Evolutionary conservation across 2,888 invertebrate genomes (phyloP).

Genomic region (Xanthorhoe designata): DNA sequence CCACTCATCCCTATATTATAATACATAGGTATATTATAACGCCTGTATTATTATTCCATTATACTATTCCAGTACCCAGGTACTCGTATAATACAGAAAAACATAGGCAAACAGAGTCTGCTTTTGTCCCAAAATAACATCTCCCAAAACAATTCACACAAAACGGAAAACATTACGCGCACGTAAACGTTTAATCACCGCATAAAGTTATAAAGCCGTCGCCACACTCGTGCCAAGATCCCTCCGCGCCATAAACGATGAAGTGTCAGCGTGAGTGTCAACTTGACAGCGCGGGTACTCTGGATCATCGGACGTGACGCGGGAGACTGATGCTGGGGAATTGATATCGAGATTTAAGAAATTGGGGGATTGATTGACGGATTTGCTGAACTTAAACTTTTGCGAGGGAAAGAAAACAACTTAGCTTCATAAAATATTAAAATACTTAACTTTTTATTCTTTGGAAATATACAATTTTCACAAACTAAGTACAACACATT

Average conservation of each 20-base stretch:
- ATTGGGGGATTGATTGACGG: conserved; percentile 14
- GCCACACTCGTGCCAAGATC: conserved; percentile 29
- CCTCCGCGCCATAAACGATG: conserved; percentile 33
- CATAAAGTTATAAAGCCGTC: conserved; percentile 33
- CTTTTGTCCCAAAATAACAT: background rate
- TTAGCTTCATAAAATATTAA: background rate
- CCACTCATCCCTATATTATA: no score
- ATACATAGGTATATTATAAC: no score
- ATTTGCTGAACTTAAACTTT: conserved; percentile 12
- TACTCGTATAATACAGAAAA: no score
- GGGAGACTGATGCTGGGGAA: conserved; percentile 32
- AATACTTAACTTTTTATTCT: no score
- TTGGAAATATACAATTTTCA: no score
- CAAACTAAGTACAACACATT: no score
- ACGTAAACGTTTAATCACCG: conserved; percentile 27
- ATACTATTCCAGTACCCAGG: no score
- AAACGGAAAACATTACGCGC: conserved; percentile 21
- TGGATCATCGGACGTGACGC: conserved; percentile 37
- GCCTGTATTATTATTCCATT: no score
- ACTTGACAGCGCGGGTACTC: conserved; percentile 33
- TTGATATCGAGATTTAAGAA: conserved; percentile 39
- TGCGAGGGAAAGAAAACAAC: conserved; percentile 5
- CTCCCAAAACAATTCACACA: conserved; percentile 12
- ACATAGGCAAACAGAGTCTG: background rate
- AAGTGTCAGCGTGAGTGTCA: conserved; percentile 28